Percentiles rank a stretch among this genome's conserved stretches.
Evolutionary conservation across 2,888 invertebrate species (phyloP).

Genomic region (Andrena fulva): DNA sequence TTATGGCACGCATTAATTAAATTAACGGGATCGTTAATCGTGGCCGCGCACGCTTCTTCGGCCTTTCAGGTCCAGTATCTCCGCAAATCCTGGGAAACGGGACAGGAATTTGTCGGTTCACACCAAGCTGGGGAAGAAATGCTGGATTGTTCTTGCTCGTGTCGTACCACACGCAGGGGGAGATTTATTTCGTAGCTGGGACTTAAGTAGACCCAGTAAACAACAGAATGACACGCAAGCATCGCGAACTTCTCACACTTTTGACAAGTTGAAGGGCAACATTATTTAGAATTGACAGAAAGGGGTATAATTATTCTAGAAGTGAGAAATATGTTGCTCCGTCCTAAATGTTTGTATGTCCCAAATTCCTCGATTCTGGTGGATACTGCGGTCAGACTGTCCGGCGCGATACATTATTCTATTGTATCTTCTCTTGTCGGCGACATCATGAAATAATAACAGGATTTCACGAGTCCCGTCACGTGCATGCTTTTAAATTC

Average conservation of each 20-base stretch:
- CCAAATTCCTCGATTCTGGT: neutral
- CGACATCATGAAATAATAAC: slow-evolving; percentile 48
- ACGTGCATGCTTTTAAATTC: slow-evolving; percentile 62
- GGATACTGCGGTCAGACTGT: neutral
- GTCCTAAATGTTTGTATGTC: neutral
- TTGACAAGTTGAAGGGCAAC: too few relatives aligned
- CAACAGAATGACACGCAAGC: slow-evolving; percentile 6
- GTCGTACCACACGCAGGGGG: neutral
- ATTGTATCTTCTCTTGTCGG: slow-evolving; percentile 3
- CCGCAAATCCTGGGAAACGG: slow-evolving; percentile 50
- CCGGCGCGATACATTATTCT: slow-evolving; percentile 4
- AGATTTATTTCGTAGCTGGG: slow-evolving; percentile 21
- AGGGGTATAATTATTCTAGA: neutral
- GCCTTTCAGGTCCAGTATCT: slow-evolving; percentile 25
- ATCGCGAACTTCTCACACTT: too few relatives aligned
- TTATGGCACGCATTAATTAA: slow-evolving; percentile 67
- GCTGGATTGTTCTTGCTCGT: slow-evolving; percentile 11
- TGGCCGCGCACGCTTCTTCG: slow-evolving; percentile 41
- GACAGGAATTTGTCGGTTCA: neutral
- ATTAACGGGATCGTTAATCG: slow-evolving; percentile 71
- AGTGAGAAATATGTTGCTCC: neutral
- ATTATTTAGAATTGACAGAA: neutral
- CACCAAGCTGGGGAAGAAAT: slow-evolving; percentile 15
- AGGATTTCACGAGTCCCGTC: slow-evolving; percentile 47
- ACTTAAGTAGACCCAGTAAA: neutral